Evolutionary conservation across 1,140 invertebrate species (phyloP).

Genomic region (Stenopsyche tienmushanensis): DNA sequence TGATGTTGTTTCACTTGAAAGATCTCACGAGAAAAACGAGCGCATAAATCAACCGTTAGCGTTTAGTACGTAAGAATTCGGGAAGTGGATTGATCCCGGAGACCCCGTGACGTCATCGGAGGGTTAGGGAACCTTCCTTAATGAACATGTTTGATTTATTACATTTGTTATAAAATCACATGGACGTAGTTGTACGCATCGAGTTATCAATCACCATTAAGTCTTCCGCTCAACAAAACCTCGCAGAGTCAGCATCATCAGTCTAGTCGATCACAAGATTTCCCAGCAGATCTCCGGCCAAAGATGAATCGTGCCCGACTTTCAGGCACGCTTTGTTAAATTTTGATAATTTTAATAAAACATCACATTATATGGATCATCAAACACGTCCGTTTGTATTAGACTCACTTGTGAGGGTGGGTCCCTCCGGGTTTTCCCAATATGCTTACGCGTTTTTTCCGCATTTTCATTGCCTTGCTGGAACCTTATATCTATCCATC

Average conservation of each 20-base stretch:
- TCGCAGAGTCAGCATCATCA: slow-evolving; percentile 8
- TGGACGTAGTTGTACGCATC: neutral
- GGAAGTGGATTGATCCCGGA: no score
- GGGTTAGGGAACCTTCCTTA: no score
- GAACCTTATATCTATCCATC: no score
- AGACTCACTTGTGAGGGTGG: neutral
- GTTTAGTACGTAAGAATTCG: no score
- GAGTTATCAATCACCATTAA: slow-evolving; percentile 24
- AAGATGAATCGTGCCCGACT: slow-evolving; percentile 24
- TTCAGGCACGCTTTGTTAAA: slow-evolving; percentile 22
- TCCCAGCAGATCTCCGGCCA: slow-evolving; percentile 20
- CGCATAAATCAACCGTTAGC: no score
- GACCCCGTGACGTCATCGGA: no score
- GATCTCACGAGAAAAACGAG: no score
- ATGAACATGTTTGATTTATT: slow-evolving; percentile 5
- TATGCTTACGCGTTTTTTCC: neutral
- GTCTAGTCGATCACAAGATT: slow-evolving; percentile 29
- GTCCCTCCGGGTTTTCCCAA: neutral
- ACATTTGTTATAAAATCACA: slow-evolving; percentile 1
- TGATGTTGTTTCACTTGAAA: no score
- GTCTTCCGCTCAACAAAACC: neutral
- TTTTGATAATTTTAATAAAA: slow-evolving; percentile 36
- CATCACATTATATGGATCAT: slow-evolving; percentile 34
- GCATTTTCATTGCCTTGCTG: neutral
- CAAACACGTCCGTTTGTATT: slow-evolving; percentile 30